Evolutionary conservation across 2,888 invertebrate species (phyloP).

Genomic region (Copidosoma aretas): DNA sequence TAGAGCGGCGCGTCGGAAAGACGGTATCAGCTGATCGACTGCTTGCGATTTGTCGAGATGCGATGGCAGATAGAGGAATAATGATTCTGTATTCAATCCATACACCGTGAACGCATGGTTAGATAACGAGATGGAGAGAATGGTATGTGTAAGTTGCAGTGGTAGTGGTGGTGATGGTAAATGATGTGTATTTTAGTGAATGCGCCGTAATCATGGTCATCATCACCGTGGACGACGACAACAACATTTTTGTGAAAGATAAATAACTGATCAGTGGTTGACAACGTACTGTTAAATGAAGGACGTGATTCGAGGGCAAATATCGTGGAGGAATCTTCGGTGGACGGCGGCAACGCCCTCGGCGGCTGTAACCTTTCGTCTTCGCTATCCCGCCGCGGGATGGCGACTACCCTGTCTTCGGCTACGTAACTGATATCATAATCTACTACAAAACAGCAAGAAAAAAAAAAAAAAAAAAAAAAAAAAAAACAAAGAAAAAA

Average conservation of each 20-base stretch:
- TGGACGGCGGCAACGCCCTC: slow-evolving; percentile 53
- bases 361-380: slow-evolving; percentile 49
- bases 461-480: slow-evolving; percentile 21
- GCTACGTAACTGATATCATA: slow-evolving; percentile 55
- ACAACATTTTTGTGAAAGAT: too few relatives aligned
- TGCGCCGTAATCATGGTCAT: too few relatives aligned
- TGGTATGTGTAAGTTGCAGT: too few relatives aligned
- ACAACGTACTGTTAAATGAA: slow-evolving; percentile 53
- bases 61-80: background rate
- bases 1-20: background rate
- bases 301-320: slow-evolving; percentile 54
- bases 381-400: slow-evolving; percentile 51
- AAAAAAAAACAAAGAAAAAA: background rate
- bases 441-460: slow-evolving; percentile 48
- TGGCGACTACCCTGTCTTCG: slow-evolving; percentile 55
- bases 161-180: too few relatives aligned
- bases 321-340: slow-evolving; percentile 53
- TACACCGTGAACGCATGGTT: background rate
- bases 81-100: slow-evolving; percentile 22
- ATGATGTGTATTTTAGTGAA: too few relatives aligned
- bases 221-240: too few relatives aligned
- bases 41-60: background rate
- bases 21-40: background rate
- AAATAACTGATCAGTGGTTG: too few relatives aligned
- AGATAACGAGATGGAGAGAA: too few relatives aligned